Percentiles rank a stretch among this genome's conserved stretches.
phyloP scores from a whole-genome alignment of 2,113 vertebrate species.

The Sturnira hondurensis region DNA sequence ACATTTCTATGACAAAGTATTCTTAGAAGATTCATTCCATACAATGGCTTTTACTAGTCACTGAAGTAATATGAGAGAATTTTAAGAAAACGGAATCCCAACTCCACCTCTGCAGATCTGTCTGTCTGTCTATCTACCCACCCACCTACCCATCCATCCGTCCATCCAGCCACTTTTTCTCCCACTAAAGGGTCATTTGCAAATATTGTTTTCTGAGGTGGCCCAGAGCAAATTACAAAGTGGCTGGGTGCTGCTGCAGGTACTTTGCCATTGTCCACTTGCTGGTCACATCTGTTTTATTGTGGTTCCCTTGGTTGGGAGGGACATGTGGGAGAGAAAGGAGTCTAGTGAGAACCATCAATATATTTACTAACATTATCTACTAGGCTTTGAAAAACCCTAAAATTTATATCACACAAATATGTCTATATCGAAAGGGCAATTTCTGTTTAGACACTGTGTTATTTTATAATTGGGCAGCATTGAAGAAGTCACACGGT shows the following conservation, averaged over 20 bases:
- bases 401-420: not conserved
- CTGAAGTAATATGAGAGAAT: not conserved
- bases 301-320: not conserved
- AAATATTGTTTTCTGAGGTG: not conserved
- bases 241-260: not conserved
- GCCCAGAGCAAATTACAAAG: not conserved
- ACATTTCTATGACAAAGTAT: not conserved
- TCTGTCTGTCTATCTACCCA: not conserved
- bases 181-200: not conserved
- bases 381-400: not conserved
- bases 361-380: not conserved
- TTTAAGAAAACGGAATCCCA: conserved; percentile 21
- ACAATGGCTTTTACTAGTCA: not conserved
- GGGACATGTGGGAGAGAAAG: not conserved
- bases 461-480: conserved; percentile 2
- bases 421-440: not conserved
- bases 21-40: not conserved
- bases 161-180: not conserved
- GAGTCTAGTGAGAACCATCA: not conserved
- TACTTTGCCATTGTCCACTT: conserved; percentile 5
- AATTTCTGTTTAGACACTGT: not conserved
- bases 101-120: not conserved
- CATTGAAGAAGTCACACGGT: not conserved
- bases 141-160: not conserved
- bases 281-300: conserved; percentile 18